phyloP scores from a whole-genome alignment of 2,113 vertebrate species.

The Phoenicopterus ruber region DNA sequence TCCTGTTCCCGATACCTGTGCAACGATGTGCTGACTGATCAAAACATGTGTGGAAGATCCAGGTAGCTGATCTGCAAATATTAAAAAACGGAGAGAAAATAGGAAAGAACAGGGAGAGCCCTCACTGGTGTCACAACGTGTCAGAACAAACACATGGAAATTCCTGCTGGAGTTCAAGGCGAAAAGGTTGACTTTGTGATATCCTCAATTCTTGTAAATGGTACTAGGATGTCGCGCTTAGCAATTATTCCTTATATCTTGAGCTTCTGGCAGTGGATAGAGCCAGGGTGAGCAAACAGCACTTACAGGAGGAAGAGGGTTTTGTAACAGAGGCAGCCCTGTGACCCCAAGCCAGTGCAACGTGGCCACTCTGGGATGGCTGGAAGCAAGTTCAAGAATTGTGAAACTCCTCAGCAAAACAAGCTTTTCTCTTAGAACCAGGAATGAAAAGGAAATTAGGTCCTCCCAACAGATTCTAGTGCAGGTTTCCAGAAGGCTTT shows the following conservation, averaged over 20 bases:
- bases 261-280: not conserved
- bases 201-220: not conserved
- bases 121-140: rapidly evolving
- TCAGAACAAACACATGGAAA: not conserved
- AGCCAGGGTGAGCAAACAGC: not conserved
- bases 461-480: not conserved
- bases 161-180: not conserved
- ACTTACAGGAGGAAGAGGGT: not conserved
- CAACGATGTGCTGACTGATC: not conserved
- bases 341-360: not conserved
- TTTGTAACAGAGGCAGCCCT: not conserved
- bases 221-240: not conserved
- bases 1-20: not conserved
- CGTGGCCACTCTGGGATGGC: not conserved
- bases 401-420: not conserved
- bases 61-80: not conserved
- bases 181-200: not conserved
- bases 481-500: not conserved
- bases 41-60: not conserved
- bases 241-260: not conserved
- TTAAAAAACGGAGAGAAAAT: not conserved
- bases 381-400: not conserved
- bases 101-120: not conserved
- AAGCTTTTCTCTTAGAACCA: not conserved
- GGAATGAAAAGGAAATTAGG: not conserved